Evolutionary conservation across 2,888 invertebrate genomes (phyloP), one percentile per base, ranked within the genome.

Genomic region (Silvanus unidentatus): DNA sequence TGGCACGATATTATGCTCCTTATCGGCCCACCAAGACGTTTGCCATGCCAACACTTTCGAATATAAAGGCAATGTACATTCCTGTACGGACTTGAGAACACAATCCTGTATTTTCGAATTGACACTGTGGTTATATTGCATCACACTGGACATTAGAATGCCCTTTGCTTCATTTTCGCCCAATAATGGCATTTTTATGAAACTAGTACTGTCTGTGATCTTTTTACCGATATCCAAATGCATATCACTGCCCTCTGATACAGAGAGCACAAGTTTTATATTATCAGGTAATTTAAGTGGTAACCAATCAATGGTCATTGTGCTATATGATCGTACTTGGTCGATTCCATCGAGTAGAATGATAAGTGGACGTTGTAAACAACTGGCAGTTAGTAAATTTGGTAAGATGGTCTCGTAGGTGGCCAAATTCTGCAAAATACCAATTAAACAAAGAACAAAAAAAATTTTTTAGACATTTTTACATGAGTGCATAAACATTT

Each of bases 261-360:
- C 80, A 5, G 88, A 86, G 58, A 89, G 71, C 46, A 92, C 80
- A 59, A 92, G 72, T 72, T 88, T 88, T 40, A 86, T 82, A 63
- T 86, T 80, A 43, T 79, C 77, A 2, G 88, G 88, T 52, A 91
- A 73, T 39, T 79, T 77, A 42, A 76, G 74, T 4, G 90, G 89
- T 54, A 92, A 74, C 92, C 92, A 92, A 49, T 81, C 75, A 29
- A 86, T 75, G 48, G 79, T 79, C 12, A 77, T 74, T 47, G 81
- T 74, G 42, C 82, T 81, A 62, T 78, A 71, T 37, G 59, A 52
- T 52, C 66, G 69, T 44, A 81, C 75, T 64, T 82, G 80, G 63
- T 86, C 86, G 35, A 90, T 74, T 0, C 88, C 89, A 63, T 90
- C 90, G 54, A 92, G 77, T 40, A 88, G 76, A 50, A 92, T 75